phyloP scores from a whole-genome alignment of 2,888 invertebrate genomes.

The Chrysotoxum bicinctum region DNA sequence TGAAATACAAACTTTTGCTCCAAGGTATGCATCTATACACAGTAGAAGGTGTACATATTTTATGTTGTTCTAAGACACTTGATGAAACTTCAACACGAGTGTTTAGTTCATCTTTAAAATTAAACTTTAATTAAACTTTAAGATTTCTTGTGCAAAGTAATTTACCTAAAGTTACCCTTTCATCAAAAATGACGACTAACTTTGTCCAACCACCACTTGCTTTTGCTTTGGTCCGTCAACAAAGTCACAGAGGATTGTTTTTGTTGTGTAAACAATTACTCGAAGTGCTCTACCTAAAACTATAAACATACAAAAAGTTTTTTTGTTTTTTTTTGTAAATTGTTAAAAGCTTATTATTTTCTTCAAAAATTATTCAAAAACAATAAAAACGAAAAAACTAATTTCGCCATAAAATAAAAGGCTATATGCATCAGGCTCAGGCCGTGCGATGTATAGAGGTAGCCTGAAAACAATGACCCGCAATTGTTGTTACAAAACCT shows the following conservation, averaged over 20 bases:
- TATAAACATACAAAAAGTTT: constrained; percentile 9
- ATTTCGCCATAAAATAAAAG: not conserved
- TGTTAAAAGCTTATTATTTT: constrained; percentile 60
- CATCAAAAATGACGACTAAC: constrained; percentile 25
- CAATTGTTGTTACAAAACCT: not conserved
- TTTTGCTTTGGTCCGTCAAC: too few species aligned
- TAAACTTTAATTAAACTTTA: constrained; percentile 50
- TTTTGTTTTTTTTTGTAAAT: constrained; percentile 8
- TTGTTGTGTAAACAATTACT: constrained; percentile 26
- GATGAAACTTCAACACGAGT: constrained; percentile 18
- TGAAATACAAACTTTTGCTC: not conserved
- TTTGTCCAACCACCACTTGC: constrained; percentile 11
- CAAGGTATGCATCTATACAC: too few species aligned
- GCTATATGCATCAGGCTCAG: not conserved
- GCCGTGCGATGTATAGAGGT: not conserved
- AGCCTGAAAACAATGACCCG: constrained; percentile 40
- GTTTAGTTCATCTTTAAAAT: constrained; percentile 8
- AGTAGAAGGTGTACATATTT: not conserved
- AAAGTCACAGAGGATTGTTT: not conserved
- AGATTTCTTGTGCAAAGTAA: constrained; percentile 48
- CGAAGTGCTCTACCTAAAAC: not conserved
- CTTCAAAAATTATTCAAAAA: constrained; percentile 45
- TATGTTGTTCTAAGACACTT: not conserved
- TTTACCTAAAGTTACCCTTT: constrained; percentile 27
- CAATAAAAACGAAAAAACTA: not conserved